Evolutionary conservation across 2,888 invertebrate genomes (phyloP).

Genomic region (Eristalinus sepulchralis): DNA sequence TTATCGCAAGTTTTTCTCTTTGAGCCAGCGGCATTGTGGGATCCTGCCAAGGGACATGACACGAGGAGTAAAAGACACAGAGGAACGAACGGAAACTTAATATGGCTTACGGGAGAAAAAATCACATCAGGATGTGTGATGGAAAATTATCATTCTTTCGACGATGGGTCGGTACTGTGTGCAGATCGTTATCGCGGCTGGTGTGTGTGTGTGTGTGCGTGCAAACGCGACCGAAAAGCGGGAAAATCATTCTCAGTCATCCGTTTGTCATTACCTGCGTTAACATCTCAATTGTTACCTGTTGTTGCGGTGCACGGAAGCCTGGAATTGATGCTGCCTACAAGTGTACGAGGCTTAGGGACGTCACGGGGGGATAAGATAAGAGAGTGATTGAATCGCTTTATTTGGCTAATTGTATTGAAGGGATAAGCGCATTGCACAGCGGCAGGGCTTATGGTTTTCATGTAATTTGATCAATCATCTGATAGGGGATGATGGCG

Average conservation of each 20-base stretch:
- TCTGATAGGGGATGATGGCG: conserved; percentile 2
- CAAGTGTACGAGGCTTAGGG: conserved; percentile 38
- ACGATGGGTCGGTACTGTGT: neutral
- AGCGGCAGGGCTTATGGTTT: conserved; percentile 27
- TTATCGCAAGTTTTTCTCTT: conserved; percentile 29
- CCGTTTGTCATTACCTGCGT: conserved; percentile 65
- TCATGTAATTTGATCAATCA: conserved; percentile 44
- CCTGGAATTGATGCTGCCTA: conserved; percentile 3
- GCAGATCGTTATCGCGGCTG: conserved; percentile 36
- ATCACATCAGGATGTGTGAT: conserved; percentile 29
- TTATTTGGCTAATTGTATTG: conserved; percentile 67
- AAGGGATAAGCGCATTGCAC: conserved; percentile 13
- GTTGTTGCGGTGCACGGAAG: conserved; percentile 48
- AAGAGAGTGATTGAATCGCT: conserved; percentile 63
- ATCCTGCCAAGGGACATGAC: neutral
- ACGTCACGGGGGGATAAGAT: conserved; percentile 46
- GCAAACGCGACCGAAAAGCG: neutral
- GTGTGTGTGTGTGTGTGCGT: neutral
- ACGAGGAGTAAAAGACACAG: neutral
- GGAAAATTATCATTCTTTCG: conserved; percentile 58
- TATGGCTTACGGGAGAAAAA: conserved; percentile 27
- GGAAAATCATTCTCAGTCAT: conserved; percentile 62
- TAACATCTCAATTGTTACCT: conserved; percentile 65
- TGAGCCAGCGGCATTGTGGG: neutral
- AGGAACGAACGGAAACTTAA: conserved; percentile 39